Base-by-base conservation (phyloP, 2,797 vertebrate species). In the Columba guinea region DNA sequence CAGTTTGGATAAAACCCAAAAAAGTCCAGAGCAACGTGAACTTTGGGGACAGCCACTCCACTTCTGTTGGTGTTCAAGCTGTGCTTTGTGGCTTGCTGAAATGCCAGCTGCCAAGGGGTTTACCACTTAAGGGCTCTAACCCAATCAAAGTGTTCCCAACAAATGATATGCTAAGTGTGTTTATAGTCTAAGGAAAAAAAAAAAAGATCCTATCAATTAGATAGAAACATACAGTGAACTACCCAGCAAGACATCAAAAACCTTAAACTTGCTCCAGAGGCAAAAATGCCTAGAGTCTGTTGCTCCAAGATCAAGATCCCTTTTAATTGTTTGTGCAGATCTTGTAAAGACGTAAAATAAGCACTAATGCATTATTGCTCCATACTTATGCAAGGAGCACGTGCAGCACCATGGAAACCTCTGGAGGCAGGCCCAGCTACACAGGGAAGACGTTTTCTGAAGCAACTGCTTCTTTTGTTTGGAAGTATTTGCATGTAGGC, bases 301-400 rank as follows among this genome's bases (percentile, higher is more conserved):
- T 93, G 58, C 89, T 80, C 81, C n/a, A 67, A 94, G 94, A 97
- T 95, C 69, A 93, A 97, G 83, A 97, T 97, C 69, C 76, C 56
- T 79, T 97, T 93, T 81, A 95, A 95, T 89, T 81, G 56, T 82
- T 91, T 59, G 39, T 37, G 52, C 41, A 73, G 79, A 71, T 58
- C 71, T 95, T 94, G 77, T 59, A 67, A 78, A 94, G 67, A 73
- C 11, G 13, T 19, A 60, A 88, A 91, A 51, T 64, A 80, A 91
- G 63, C 11, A 2, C 34, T 28, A 70, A 59, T 0, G 0, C 9
- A 19, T 76, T 65, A 76, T 55, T 97, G 91, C 91, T 93, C 94
- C 93, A 91, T 37, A 71, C 68, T 65, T 74, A 77, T 67, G 75
- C 84, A 75, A 90, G 49, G 5, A 90, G 37, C 91, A 87, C 1